Evolutionary conservation across 2,797 vertebrate genomes (phyloP).

Genomic region (Gallirallus australis): DNA sequence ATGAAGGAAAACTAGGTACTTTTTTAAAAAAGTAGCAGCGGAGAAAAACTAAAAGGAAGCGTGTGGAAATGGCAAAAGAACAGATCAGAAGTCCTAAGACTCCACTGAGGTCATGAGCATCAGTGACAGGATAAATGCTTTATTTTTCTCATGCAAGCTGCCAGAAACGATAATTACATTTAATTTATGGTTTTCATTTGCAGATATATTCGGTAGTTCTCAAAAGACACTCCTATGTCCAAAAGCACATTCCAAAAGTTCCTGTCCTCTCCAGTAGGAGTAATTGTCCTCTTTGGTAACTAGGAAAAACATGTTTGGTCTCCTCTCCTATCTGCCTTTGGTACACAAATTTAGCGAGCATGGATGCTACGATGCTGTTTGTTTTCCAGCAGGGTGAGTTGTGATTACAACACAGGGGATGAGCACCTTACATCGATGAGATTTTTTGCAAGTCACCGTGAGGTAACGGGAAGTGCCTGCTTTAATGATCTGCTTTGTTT

Average conservation of each 20-base stretch:
- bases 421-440: neutral
- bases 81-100: neutral
- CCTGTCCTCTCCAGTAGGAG: neutral
- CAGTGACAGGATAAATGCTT: slow-evolving; percentile 24
- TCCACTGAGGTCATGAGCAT: neutral
- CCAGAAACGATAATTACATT: slow-evolving; percentile 37
- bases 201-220: neutral
- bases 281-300: slow-evolving; percentile 33
- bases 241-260: slow-evolving; percentile 40
- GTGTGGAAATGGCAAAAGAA: neutral
- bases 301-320: slow-evolving; percentile 2
- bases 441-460: slow-evolving; percentile 45
- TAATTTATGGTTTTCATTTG: slow-evolving; percentile 44
- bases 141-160: slow-evolving; percentile 39
- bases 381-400: neutral
- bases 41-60: neutral
- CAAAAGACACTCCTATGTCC: slow-evolving; percentile 50
- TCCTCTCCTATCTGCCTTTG: neutral
- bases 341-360: neutral
- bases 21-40: accelerated
- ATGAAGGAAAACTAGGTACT: neutral
- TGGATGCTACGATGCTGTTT: neutral
- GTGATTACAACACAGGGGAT: neutral
- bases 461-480: neutral
- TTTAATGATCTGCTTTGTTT: slow-evolving; percentile 7